A percentile compares a stretch with the other conserved stretches of the same genome.
Conservation (phyloP, 2,888 invertebrate species). For the Steinernema hermaphroditum region DNA sequence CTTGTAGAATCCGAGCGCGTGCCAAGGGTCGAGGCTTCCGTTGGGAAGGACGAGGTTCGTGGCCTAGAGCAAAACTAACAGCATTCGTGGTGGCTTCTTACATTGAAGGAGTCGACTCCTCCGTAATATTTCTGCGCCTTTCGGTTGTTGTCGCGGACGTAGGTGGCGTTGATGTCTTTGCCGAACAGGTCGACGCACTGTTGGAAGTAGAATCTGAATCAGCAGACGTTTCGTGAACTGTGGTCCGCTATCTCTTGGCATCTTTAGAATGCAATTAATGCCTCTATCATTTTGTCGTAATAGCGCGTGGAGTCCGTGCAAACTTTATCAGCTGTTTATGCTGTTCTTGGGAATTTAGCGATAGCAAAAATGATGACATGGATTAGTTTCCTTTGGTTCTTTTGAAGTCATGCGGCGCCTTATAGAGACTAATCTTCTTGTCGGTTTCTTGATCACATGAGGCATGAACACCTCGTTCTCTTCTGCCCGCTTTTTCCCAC, state of each 20-base stretch:
- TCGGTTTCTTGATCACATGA: no score
- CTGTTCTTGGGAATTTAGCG: neutral
- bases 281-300: neutral
- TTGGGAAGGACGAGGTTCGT: constrained; percentile 58
- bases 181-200: constrained; percentile 55
- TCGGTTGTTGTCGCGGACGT: constrained; percentile 34
- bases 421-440: no score
- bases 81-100: constrained; percentile 29
- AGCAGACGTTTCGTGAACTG: neutral
- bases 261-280: no score
- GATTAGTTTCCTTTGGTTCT: no score
- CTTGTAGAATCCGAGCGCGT: constrained; percentile 50
- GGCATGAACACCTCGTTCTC: no score
- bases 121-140: constrained; percentile 38
- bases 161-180: constrained; percentile 33
- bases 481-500: no score
- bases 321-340: neutral
- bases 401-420: no score
- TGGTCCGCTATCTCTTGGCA: neutral
- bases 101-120: constrained; percentile 39
- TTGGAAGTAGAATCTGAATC: constrained; percentile 44
- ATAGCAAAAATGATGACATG: neutral
- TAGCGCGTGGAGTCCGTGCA: neutral
- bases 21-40: constrained; percentile 61
- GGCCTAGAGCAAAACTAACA: constrained; percentile 37